Conservation (phyloP, 2,797 vertebrate genomes). For the Pyrocephalus nanus region DNA sequence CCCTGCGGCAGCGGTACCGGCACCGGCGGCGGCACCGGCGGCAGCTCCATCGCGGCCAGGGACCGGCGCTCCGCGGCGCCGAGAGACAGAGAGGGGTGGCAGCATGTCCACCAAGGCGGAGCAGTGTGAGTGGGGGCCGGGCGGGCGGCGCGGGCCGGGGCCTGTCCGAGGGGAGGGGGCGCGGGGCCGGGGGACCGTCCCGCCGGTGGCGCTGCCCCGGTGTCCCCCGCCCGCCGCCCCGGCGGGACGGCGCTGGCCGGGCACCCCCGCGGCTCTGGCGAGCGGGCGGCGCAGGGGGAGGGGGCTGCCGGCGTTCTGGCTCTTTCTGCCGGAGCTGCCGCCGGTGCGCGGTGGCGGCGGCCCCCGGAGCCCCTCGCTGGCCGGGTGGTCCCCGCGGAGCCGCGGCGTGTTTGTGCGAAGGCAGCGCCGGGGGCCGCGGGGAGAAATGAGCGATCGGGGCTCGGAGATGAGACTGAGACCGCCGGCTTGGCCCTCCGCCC, state of each 20-base stretch:
- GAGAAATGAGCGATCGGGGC: neutral
- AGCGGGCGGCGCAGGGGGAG: neutral
- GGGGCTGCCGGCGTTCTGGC: neutral
- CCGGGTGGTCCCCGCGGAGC: neutral
- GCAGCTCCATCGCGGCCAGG: neutral
- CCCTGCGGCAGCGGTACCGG: neutral
- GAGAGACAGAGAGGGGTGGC: conserved; percentile 43
- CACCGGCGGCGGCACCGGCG: neutral
- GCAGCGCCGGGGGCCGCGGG: neutral
- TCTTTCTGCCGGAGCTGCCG: neutral
- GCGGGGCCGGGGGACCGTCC: neutral
- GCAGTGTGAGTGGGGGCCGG: conserved; percentile 89
- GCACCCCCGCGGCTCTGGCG: neutral
- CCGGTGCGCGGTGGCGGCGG: neutral
- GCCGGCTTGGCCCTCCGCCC: neutral
- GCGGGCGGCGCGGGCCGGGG: neutral
- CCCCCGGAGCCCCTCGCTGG: neutral
- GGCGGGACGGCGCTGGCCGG: neutral
- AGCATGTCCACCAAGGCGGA: conserved; percentile 98
- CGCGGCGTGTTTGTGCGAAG: neutral
- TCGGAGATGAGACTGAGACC: neutral
- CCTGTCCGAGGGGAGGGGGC: conserved; percentile 57
- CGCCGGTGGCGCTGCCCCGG: neutral
- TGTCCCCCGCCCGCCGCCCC: neutral
- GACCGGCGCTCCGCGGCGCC: conserved; percentile 26